Base-by-base conservation (phyloP, 2,888 invertebrate species). In the Brachylomia viminalis region DNA sequence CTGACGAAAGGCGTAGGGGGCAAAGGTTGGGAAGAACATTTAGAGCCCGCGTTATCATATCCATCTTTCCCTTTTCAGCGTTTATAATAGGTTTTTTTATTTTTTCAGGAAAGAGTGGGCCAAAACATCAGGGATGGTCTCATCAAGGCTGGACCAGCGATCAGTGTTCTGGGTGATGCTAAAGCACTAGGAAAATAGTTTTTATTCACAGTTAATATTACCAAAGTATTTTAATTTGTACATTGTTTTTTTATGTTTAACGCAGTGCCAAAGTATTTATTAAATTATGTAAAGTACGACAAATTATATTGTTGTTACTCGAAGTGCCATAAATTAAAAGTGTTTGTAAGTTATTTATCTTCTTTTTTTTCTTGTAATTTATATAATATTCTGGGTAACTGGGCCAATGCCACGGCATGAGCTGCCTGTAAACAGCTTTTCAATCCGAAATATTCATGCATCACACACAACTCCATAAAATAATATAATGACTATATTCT, bases 111-210 rank as follows among this genome's bases (percentile, higher is more conserved):
- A 75, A 89, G 86, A 76, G 80, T 91, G 20, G 93, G 92, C 2
- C 88, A 86, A 20, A 88, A 92, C 68, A 74, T 93, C 7, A 87
- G 93, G 5, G 86, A 93, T 72, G 93, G 93, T 0, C 72, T 92
- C 78, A 87, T 93, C 75, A 93, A 93, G 72, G 93, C 92, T 0
- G 93, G 90, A 0, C 93, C 93, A 42, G 93, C 93, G 0, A 86
- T 93, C 0, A 84, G 80, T 13, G 92, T 93, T 0, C 77, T 92
- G 0, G 92, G 92, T 1, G 86, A 91, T 75, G 91, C 92, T 1
- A 84, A 84, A 45, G 84, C 86, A 0, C 27, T 86, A 52, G 86
- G 86, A 75, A 45, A 75, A 62, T 62, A 75, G 30, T 45, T 45
- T 70, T 45, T 8, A 30, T 42, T 17, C 20, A 20, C 10, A 11